These are phyloP conservation scores for Polia nebulosa DNA, from an alignment of 2,888 invertebrate species.

Conservation along the genomic window DNA sequence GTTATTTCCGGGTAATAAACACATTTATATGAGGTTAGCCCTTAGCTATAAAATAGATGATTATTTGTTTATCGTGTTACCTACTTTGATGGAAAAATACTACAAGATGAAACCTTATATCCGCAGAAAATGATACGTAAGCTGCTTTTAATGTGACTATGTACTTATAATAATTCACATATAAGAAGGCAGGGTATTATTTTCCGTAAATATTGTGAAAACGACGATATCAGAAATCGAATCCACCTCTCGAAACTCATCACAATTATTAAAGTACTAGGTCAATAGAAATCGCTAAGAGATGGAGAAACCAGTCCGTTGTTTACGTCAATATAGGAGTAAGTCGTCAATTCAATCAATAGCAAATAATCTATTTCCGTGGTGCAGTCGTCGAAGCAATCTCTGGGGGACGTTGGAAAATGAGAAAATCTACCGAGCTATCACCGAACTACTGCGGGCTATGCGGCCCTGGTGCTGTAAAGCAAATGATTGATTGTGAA, in stretches of 20 bases:
- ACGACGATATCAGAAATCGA: slow-evolving; percentile 7
- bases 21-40: background rate
- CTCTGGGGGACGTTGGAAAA: slow-evolving; percentile 76
- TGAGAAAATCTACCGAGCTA: slow-evolving; percentile 77
- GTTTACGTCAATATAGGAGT: slow-evolving; percentile 76
- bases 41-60: slow-evolving; percentile 4
- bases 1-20: slow-evolving; percentile 7
- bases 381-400: slow-evolving; percentile 79
- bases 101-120: slow-evolving; percentile 47
- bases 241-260: slow-evolving; percentile 4
- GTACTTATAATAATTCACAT: slow-evolving; percentile 21
- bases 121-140: slow-evolving; percentile 27
- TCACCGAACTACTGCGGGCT: slow-evolving; percentile 66
- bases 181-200: too few relatives aligned
- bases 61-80: slow-evolving; percentile 18
- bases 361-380: slow-evolving; percentile 84
- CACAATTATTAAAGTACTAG: slow-evolving; percentile 54
- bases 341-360: slow-evolving; percentile 81
- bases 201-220: background rate
- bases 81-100: slow-evolving; percentile 32
- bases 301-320: slow-evolving; percentile 67
- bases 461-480: slow-evolving; percentile 68
- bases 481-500: slow-evolving; percentile 51
- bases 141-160: slow-evolving; percentile 25
- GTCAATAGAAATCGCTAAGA: slow-evolving; percentile 57